These are phyloP conservation scores for Melolontha melolontha DNA, from an alignment of 2,888 invertebrate genomes.

Conservation along the genomic window DNA sequence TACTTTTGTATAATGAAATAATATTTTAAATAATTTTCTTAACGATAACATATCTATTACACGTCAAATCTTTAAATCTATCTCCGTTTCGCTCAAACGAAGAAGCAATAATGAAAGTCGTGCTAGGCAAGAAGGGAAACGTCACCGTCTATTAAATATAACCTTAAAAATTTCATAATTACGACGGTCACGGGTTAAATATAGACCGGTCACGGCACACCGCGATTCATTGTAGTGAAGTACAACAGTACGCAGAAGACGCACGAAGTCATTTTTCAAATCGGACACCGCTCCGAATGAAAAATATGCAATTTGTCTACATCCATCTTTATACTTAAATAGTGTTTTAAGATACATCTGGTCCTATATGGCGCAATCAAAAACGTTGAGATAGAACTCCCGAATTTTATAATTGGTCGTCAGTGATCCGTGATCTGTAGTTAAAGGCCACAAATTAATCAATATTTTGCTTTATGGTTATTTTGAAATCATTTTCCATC, in stretches of 20 bases:
- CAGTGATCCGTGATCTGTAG: not conserved
- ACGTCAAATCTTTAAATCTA: no score
- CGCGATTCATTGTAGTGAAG: conserved; percentile 51
- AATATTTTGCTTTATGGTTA: conserved; percentile 20
- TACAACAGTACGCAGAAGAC: conserved; percentile 47
- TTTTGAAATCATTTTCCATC: no score
- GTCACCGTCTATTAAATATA: conserved; percentile 30
- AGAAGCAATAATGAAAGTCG: conserved; percentile 18
- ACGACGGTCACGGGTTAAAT: conserved; percentile 45
- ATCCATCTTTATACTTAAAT: conserved; percentile 22
- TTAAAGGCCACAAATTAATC: conserved; percentile 7
- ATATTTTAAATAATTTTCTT: no score
- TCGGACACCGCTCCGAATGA: conserved; percentile 36
- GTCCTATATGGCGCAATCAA: conserved; percentile 5
- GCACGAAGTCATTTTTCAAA: conserved; percentile 50
- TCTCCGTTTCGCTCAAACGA: no score
- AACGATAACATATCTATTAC: no score
- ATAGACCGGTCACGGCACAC: conserved; percentile 48
- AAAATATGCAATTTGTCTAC: conserved; percentile 32
- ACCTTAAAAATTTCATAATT: conserved; percentile 44
- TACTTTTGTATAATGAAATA: no score
- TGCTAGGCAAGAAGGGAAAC: conserved; percentile 41
- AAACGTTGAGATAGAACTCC: conserved; percentile 5
- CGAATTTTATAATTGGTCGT: conserved; percentile 25
- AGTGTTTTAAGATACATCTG: conserved; percentile 10